Conservation (phyloP, 2,113 vertebrate species). For the Danionella cerebrum region DNA sequence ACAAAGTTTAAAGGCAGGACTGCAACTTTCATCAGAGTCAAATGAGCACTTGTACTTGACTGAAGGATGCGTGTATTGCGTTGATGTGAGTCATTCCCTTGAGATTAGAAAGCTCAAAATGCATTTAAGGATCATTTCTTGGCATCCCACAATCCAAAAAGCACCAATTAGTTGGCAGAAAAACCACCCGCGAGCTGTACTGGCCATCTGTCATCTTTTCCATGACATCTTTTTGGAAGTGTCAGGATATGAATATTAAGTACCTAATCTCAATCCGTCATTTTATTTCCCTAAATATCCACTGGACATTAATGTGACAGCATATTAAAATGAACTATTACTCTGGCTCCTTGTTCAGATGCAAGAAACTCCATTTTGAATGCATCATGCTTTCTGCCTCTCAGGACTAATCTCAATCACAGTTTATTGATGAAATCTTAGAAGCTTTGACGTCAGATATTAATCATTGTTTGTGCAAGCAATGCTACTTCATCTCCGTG, state of each 20-base stretch:
- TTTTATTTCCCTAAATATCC: not conserved
- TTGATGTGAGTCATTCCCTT: slow-evolving; percentile 22
- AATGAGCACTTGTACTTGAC: no score
- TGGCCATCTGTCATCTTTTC: slow-evolving; percentile 6
- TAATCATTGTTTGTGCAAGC: slow-evolving; percentile 55
- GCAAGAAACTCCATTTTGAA: slow-evolving; percentile 56
- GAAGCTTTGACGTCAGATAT: slow-evolving; percentile 45
- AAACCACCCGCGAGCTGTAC: not conserved
- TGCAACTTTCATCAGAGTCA: no score
- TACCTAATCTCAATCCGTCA: not conserved
- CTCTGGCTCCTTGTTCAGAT: slow-evolving; percentile 53
- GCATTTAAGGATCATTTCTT: slow-evolving; percentile 18
- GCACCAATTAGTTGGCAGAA: slow-evolving; percentile 15
- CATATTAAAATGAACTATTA: slow-evolving; percentile 50
- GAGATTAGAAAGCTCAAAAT: slow-evolving; percentile 22
- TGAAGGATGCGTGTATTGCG: not conserved
- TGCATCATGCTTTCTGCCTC: slow-evolving; percentile 43
- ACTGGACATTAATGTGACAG: not conserved
- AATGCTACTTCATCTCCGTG: slow-evolving; percentile 17
- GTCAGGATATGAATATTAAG: not conserved
- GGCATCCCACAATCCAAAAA: slow-evolving; percentile 11
- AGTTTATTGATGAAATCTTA: slow-evolving; percentile 47
- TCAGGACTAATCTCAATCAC: slow-evolving; percentile 36
- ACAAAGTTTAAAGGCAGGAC: no score
- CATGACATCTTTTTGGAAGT: not conserved